These are phyloP conservation scores for Symphodus melops DNA, from an alignment of 2,113 vertebrate species.

Conservation along the genomic window DNA sequence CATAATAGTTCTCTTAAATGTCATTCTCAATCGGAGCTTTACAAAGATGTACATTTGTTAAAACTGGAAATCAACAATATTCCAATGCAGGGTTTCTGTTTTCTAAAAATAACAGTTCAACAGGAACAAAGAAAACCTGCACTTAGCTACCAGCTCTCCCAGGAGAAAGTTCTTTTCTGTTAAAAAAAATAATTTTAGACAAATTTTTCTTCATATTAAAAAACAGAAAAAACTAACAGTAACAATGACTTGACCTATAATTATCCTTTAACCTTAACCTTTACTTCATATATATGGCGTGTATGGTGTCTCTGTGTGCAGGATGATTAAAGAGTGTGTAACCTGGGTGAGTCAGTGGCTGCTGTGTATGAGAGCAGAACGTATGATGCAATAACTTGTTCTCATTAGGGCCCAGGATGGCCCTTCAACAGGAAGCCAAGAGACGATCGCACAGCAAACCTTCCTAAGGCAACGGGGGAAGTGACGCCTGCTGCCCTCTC, in stretches of 20 bases:
- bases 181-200: too few relatives aligned
- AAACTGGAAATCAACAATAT: too few relatives aligned
- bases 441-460: slow-evolving; percentile 54
- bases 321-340: background rate
- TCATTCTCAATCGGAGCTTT: background rate
- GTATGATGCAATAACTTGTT: slow-evolving; percentile 51
- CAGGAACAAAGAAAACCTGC: too few relatives aligned
- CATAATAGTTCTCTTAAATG: background rate
- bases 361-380: slow-evolving; percentile 10
- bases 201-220: too few relatives aligned
- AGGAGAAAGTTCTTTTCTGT: too few relatives aligned
- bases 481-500: slow-evolving; percentile 70
- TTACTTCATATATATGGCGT: background rate
- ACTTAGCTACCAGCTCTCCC: too few relatives aligned
- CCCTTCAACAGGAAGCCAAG: slow-evolving; percentile 54
- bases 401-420: slow-evolving; percentile 34
- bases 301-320: background rate
- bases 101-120: too few relatives aligned
- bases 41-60: background rate
- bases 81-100: too few relatives aligned
- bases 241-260: background rate
- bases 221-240: too few relatives aligned
- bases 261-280: background rate
- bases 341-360: background rate
- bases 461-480: slow-evolving; percentile 68